Base-by-base conservation (phyloP, 2,113 vertebrate species). In the Scomber colias region DNA sequence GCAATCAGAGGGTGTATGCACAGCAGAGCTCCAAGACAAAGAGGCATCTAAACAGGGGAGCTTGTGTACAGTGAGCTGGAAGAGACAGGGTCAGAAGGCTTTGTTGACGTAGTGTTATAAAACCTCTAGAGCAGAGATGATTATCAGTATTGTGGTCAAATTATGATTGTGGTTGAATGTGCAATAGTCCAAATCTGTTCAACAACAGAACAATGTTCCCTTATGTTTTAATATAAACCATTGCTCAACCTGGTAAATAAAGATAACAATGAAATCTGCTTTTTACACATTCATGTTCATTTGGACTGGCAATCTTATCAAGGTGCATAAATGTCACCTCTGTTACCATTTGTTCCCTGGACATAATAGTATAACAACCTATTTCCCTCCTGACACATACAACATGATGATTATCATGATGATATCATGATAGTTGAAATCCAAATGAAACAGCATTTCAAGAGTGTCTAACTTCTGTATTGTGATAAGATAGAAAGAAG, bases 61-160 rank as follows among this genome's bases (percentile, higher is more conserved):
- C 49, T 56, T 81, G 72, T 84, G 81, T 64, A 84, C 68, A 69
- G 35, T 71, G 68, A 77, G 65, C 76, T 73, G 74, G 68, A 74
- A 81, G 57, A 81, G 64, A 75, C 0, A 1, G 15, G 19, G 59
- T 30, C 61, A 75, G 45, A 71, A 64, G 14, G 75, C 21, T 79
- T 76, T 66, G 57, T 60, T 75, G 19, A 72, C 63, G 0, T 13
- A 35, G n/a, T 44, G 44, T 83, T 79, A 48, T 53, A 53, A 76
- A 79, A 85, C 44, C 15, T 66, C n/a, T 13, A 55, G 30, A 57
- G 62, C 24, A 35, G 50, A 30, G 48, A 75, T 17, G 62, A 51
- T 68, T 12, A 59, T 57, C 63, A 46, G 48, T 9, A 35, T 60
- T 67, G 30, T 40, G 50, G 11, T 50, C 50, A 68, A 66, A 83